These are phyloP conservation scores for Chrosomus eos DNA, from an alignment of 2,797 vertebrate genomes.

Conservation along the genomic window DNA sequence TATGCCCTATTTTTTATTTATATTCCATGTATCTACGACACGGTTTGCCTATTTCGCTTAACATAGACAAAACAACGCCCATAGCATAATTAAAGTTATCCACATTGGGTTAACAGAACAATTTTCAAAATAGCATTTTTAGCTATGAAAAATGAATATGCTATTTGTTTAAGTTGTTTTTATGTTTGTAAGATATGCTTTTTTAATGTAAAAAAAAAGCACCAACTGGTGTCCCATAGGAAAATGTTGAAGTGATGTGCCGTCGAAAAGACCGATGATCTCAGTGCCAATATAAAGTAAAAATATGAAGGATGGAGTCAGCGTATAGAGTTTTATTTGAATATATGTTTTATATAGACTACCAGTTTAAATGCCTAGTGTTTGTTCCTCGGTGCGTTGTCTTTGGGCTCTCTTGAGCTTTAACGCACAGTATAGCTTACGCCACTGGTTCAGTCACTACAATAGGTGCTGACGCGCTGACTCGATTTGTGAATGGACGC, in stretches of 20 bases:
- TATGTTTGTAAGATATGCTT: constrained; percentile 15
- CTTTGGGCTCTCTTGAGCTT: not conserved
- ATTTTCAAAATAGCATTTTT: constrained; percentile 12
- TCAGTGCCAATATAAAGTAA: not conserved
- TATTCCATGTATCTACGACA: not conserved
- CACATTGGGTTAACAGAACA: not conserved
- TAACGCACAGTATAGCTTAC: constrained; percentile 64
- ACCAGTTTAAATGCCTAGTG: not conserved
- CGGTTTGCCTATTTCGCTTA: not conserved
- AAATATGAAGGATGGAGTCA: not conserved
- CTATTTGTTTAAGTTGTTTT: constrained; percentile 28
- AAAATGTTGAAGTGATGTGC: not conserved
- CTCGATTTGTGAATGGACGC: constrained; percentile 86
- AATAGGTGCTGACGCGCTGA: constrained; percentile 77
- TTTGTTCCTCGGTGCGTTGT: not conserved
- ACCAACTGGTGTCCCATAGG: not conserved
- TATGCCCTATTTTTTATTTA: not conserved
- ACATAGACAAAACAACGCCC: not conserved
- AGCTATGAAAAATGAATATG: not conserved
- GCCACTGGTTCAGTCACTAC: constrained; percentile 70
- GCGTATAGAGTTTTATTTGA: not conserved
- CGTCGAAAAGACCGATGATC: not conserved
- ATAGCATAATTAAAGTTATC: not conserved
- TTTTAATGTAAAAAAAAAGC: not conserved
- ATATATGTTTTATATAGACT: not conserved